Evolutionary conservation across 2,797 vertebrate genomes (phyloP), one percentile per base, ranked within the genome.

Genomic region (Pagetopsis macropterus): DNA sequence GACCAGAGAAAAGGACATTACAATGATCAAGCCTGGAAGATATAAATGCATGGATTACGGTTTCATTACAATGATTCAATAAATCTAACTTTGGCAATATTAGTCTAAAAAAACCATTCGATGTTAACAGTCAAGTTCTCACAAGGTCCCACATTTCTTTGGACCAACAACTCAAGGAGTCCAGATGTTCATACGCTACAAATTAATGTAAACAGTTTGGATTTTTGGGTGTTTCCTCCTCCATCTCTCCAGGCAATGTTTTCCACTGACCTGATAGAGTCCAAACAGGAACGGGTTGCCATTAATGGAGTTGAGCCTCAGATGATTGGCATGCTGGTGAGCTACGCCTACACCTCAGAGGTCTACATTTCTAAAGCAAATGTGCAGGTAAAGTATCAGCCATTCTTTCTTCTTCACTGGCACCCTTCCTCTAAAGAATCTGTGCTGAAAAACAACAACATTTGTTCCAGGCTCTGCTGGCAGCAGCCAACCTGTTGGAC

Each of bases 231-330:
- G 33, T 64, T 27, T 27, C 14, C 27, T 27, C 14, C 27, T 52
- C 1, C 7, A 1, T 27, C 55, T 55, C 60, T 43, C 3, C 87
- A 95, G 94, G 93, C 93, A 2, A 96, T 96, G 95, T 96, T 96
- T 70, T 95, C 94, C 60, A 93, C 93, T 12, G 94, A 95, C 81
- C 87, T 96, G 75, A 94, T 94, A 43, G 95, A 95, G 91, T 95
- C 94, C 37, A 93, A 93, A 52, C 94, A 95, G 85, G 95, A 95
- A 66, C 92, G 94, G 0, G 94, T 96, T 46, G 94, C 94, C 83
- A 95, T 96, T 62, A 95, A 95, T 43, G 95, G 95, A 13, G 94
- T 95, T 17, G 95, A 95, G 80, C 93, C 95, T 1, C 95, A 95
- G 87, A 95, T 95, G 95, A 91, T 96, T 21, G 94, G 95, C 76